Evolutionary conservation across 2,888 invertebrate genomes (phyloP), one percentile per base, ranked within the genome.

Genomic region (Creontiades dilutus): DNA sequence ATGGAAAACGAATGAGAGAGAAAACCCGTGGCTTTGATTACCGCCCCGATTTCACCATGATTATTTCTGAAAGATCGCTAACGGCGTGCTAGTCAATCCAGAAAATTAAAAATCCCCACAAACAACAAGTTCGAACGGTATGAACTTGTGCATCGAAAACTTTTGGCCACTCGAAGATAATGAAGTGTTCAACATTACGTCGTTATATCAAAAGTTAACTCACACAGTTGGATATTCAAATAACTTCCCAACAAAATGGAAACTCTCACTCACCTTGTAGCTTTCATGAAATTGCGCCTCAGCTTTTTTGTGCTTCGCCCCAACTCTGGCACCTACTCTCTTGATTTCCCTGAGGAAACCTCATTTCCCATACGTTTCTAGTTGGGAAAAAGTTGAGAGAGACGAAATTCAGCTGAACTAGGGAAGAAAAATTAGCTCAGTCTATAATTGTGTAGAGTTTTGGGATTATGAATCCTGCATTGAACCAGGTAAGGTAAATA

Each of bases 271-370:
- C 23, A 68, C 68, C 19, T 68, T 23, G 68, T 9, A 68, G 68
- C 68, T 68, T 68, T 68, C 68, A 23, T 68, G 68, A 68, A 68
- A 68, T 68, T 68, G 68, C 68, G 11, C 68, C 68, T 27, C 68
- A 7, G 19, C 11, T 68, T 68, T 68, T 68, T 13, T 68, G 12
- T 23, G 68, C 27, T 23, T 68, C 68, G 3, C 16, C 52, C 27
- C 23, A 68, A 23, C 68, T 27, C 23, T 68, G 23, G 23, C 27
- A 68, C 23, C 68, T 23, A 52, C 52, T 52, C 16, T n/a, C 23
- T 27, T 68, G 68, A 68, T 68, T 68, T 68, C 68, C 68, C 68
- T 0, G 68, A 68, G 68, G 68, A 68, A 68, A 27, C 68, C 27
- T 23, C 27, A 68, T 68, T 68, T 13, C 27, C 23, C 27, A 68